Evolutionary conservation across 2,888 invertebrate genomes (phyloP), one percentile per base, ranked within the genome.

Genomic region (Actias luna): DNA sequence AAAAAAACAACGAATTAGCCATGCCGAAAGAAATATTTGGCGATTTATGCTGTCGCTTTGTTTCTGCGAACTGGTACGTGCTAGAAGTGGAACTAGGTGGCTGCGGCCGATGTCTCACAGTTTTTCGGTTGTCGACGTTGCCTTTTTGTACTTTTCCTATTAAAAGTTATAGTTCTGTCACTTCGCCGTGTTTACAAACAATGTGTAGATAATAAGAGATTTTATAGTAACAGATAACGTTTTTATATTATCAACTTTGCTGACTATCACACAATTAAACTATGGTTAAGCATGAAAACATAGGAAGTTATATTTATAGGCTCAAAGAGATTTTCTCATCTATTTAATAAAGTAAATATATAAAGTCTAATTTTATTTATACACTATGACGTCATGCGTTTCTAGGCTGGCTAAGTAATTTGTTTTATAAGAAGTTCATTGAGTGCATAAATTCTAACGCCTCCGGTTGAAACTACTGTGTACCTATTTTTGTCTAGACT

Each of bases 171-270:
- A n/a, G n/a, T n/a, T n/a, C n/a, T n/a, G n/a, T n/a, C n/a, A n/a
- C n/a, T n/a, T n/a, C n/a, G n/a, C n/a, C n/a, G n/a, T n/a, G n/a
- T n/a, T n/a, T n/a, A n/a, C n/a, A n/a, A n/a, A n/a, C n/a, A n/a
- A n/a, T n/a, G n/a, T n/a, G n/a, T n/a, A n/a, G n/a, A n/a, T n/a
- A n/a, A n/a, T n/a, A n/a, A n/a, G n/a, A n/a, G 7, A 16, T 5
- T n/a, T 39, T n/a, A n/a, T 39, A n/a, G n/a, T 42, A 18, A 42
- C 18, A 18, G 18, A 18, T 18, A 18, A 42, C 5, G 5, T 42
- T 18, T 5, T 39, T 39, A 39, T 39, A 18, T 36, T 42, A 2
- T 2, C 25, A 4, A 25, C 25, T 62, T 66, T 71, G 73, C 71
- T 67, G 64, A 58, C 62, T 66, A 39, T 35, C 2, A 39, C 58